These are phyloP conservation scores for Cricetomys ansorgei DNA, from an alignment of 2,113 vertebrate species.

Conservation along the genomic window DNA sequence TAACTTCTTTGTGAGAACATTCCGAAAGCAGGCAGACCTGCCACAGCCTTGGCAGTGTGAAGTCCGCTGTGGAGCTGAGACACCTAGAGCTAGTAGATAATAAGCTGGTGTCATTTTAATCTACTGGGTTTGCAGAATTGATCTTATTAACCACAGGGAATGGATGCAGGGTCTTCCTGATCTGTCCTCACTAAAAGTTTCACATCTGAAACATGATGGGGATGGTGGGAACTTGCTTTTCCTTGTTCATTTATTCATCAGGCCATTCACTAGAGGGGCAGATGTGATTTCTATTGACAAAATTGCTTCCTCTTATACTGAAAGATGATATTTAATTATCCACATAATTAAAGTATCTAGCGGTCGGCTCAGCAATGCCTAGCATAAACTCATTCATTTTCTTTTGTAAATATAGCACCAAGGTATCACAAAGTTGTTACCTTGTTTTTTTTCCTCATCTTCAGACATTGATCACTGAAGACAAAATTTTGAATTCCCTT, in stretches of 20 bases:
- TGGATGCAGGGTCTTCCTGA: fast-evolving
- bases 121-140: neutral
- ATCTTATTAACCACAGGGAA: neutral
- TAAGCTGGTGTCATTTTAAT: too few relatives aligned
- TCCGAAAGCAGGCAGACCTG: fast-evolving
- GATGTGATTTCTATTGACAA: neutral
- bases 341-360: neutral
- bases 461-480: neutral
- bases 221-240: neutral
- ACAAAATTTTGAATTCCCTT: neutral
- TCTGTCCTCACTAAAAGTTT: too few relatives aligned
- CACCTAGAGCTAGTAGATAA: too few relatives aligned
- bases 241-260: neutral
- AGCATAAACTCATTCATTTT: neutral
- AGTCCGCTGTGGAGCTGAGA: neutral
- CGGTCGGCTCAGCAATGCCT: neutral
- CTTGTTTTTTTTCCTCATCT: neutral
- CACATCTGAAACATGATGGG: neutral
- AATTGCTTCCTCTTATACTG: neutral
- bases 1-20: neutral
- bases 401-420: neutral
- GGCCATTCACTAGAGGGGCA: neutral
- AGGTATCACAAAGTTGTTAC: neutral
- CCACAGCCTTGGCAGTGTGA: neutral
- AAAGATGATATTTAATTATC: neutral